These are phyloP conservation scores for Polymixis lichenea DNA, from an alignment of 2,888 invertebrate species.

Conservation along the genomic window DNA sequence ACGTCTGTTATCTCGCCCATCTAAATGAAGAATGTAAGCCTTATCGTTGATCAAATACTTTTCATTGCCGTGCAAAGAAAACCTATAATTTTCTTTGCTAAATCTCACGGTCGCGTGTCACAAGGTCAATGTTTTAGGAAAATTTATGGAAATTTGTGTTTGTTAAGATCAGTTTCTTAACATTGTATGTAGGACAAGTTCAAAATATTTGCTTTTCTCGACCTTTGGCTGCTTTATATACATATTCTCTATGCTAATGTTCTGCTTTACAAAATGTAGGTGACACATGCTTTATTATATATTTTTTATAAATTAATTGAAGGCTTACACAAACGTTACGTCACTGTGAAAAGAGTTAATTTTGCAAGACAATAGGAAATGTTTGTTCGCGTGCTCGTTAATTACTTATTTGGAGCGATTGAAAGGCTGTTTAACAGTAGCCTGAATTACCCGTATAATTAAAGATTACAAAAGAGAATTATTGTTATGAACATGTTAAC, in stretches of 20 bases:
- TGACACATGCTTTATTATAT: constrained; percentile 9
- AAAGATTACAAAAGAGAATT: constrained; percentile 55
- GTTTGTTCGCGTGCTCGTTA: constrained; percentile 39
- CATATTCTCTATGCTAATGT: constrained; percentile 22
- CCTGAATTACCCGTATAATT: constrained; percentile 46
- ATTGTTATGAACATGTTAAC: constrained; percentile 56
- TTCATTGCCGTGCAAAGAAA: constrained; percentile 44
- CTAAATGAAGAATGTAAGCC: constrained; percentile 57
- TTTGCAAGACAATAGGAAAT: constrained; percentile 53
- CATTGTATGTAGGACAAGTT: constrained; percentile 26
- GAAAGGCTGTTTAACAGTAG: constrained; percentile 32
- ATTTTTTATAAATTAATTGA: background rate
- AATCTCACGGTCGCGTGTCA: constrained; percentile 55
- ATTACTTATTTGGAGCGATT: constrained; percentile 34
- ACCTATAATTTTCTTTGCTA: constrained; percentile 37
- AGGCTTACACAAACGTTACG: constrained; percentile 7
- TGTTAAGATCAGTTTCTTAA: constrained; percentile 16
- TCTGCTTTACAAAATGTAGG: constrained; percentile 14
- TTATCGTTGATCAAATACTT: constrained; percentile 64
- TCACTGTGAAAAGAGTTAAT: constrained; percentile 26
- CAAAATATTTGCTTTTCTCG: constrained; percentile 30
- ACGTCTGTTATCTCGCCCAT: constrained; percentile 63
- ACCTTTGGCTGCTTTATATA: constrained; percentile 25
- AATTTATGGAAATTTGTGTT: constrained; percentile 3
- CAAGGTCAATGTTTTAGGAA: constrained; percentile 51